Percentiles rank a stretch among this genome's conserved stretches.
phyloP scores from a whole-genome alignment of 2,113 vertebrate species.

The Noctilio leporinus region DNA sequence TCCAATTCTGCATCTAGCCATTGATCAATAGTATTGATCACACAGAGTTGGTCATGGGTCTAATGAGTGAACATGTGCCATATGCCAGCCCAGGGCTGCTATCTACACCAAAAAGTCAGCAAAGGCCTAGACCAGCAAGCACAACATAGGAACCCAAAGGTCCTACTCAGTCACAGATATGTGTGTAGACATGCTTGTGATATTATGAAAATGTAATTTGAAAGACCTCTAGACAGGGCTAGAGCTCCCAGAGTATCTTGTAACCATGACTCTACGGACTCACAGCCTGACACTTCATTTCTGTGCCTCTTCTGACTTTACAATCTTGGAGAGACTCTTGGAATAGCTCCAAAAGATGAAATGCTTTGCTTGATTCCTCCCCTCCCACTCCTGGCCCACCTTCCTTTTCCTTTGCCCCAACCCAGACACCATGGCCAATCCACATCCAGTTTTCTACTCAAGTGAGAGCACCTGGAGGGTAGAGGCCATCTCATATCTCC shows the following conservation, averaged over 20 bases:
- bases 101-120: not conserved
- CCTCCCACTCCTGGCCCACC: not conserved
- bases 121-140: not conserved
- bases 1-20: not conserved
- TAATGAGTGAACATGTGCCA: rapidly evolving
- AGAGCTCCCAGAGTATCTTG: not conserved
- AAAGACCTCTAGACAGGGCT: not conserved
- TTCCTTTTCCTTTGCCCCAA: not conserved
- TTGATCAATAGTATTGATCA: not conserved
- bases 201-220: not conserved
- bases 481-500: not conserved
- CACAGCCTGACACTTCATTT: not conserved
- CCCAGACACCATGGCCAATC: not conserved
- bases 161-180: not conserved
- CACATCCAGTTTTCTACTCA: too few relatives aligned
- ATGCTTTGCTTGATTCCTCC: not conserved
- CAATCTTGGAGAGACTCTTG: not conserved
- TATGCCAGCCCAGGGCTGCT: too few relatives aligned
- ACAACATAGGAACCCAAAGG: not conserved
- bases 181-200: not conserved
- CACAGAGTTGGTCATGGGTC: too few relatives aligned
- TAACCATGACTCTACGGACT: not conserved
- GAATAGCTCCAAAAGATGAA: too few relatives aligned
- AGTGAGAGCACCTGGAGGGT: not conserved
- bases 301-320: not conserved